Percentiles rank a stretch among this genome's conserved stretches.
Evolutionary conservation across 2,113 vertebrate species (phyloP).

Genomic region (Nanger granti): DNA sequence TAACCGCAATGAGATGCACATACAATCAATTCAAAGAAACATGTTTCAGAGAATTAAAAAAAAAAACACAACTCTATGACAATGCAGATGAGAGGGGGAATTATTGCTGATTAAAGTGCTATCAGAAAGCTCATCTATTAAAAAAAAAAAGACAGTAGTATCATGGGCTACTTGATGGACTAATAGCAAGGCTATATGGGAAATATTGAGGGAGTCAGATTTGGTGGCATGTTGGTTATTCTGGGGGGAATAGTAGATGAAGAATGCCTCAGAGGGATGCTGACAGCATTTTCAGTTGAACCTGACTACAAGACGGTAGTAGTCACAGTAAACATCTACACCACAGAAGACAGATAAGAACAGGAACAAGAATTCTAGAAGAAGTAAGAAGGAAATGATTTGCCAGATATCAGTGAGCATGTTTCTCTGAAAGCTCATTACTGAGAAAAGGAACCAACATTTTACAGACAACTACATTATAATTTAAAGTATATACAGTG

Average conservation of each 20-base stretch:
- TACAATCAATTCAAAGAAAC: not conserved
- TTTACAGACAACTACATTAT: not conserved
- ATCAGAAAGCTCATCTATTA: not conserved
- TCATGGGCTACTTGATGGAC: not conserved
- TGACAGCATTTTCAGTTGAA: not conserved
- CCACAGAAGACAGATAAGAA: not conserved
- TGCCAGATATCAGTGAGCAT: not conserved
- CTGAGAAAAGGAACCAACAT: not conserved
- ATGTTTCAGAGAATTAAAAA: not conserved
- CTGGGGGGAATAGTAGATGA: not conserved
- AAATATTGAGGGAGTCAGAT: not conserved
- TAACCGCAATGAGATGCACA: not conserved
- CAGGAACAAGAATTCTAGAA: not conserved
- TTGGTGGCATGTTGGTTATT: not conserved
- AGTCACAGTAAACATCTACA: not conserved
- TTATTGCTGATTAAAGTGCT: not conserved
- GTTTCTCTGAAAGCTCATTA: not conserved
- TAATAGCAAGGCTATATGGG: not conserved
- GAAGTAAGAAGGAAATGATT: not conserved
- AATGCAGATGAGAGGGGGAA: not conserved
- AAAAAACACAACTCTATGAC: not conserved
- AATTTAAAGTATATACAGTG: not conserved
- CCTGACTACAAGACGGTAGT: not conserved
- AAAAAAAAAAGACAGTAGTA: not conserved
- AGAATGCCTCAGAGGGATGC: not conserved